phyloP scores from a whole-genome alignment of 1,140 invertebrate genomes.

The Helicoverpa armigera region DNA sequence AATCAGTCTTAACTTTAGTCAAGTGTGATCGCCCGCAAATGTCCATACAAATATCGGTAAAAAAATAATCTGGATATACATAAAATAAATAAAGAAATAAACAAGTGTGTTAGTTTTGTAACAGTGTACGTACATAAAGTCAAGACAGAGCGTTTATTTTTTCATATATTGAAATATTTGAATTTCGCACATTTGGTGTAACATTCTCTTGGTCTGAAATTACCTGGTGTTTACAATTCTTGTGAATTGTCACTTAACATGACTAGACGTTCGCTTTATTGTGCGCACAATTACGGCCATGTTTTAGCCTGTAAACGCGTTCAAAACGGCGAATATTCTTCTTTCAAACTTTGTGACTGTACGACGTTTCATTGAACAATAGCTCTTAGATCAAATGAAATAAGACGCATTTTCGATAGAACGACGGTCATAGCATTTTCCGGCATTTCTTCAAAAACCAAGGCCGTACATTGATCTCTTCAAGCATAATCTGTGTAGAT shows the following conservation, averaged over 20 bases:
- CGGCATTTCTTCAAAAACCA: conserved; percentile 23
- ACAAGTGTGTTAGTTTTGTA: conserved; percentile 70
- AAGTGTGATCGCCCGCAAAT: conserved; percentile 49
- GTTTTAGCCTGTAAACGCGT: background rate
- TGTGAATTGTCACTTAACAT: background rate
- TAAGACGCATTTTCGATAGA: conserved; percentile 1
- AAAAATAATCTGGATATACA: conserved; percentile 38
- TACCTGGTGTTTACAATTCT: background rate
- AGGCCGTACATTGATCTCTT: conserved; percentile 50
- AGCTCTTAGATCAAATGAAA: background rate
- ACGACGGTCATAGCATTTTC: conserved; percentile 2
- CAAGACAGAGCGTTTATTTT: conserved; percentile 79
- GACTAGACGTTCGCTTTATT: conserved; percentile 21
- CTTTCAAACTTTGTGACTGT: background rate
- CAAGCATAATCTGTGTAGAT: conserved; percentile 54
- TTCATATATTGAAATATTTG: conserved; percentile 62
- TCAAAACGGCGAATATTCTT: conserved; percentile 16
- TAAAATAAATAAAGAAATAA: conserved; percentile 44
- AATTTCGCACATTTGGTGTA: conserved; percentile 42
- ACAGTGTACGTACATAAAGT: conserved; percentile 61
- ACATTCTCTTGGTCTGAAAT: conserved; percentile 22
- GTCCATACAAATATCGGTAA: conserved; percentile 72
- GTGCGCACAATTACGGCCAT: conserved; percentile 15
- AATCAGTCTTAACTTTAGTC: conserved; percentile 2
- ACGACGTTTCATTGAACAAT: conserved; percentile 4